phyloP scores from a whole-genome alignment of 1,140 invertebrate species.

The Drosophila lacertosa region DNA sequence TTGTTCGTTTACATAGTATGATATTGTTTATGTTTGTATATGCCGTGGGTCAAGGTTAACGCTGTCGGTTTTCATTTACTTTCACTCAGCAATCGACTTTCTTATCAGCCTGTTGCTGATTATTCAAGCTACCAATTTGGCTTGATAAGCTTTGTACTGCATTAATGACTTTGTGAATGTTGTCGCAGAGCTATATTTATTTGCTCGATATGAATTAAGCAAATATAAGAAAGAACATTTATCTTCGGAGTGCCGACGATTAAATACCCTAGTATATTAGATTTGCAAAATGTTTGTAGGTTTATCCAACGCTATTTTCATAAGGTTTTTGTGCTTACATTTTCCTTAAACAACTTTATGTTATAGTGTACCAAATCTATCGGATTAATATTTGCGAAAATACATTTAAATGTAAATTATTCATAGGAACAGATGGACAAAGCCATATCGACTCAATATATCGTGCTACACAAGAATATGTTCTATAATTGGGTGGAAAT shows the following conservation, averaged over 20 bases:
- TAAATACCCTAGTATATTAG: not conserved
- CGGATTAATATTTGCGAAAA: too few relatives aligned
- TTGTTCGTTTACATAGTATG: slow-evolving; percentile 5
- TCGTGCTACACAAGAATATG: too few relatives aligned
- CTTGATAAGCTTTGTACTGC: slow-evolving; percentile 36
- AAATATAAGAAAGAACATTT: not conserved
- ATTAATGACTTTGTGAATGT: slow-evolving; percentile 20
- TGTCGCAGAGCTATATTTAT: slow-evolving; percentile 35
- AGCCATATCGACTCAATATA: too few relatives aligned
- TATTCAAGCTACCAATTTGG: slow-evolving; percentile 18
- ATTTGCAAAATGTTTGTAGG: too few relatives aligned
- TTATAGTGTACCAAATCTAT: too few relatives aligned
- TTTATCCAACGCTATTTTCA: too few relatives aligned
- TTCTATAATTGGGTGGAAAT: too few relatives aligned
- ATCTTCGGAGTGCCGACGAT: not conserved
- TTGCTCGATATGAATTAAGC: slow-evolving; percentile 3
- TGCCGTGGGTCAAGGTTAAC: slow-evolving; percentile 15
- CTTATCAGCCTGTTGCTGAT: slow-evolving; percentile 29
- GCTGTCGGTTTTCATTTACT: slow-evolving; percentile 21
- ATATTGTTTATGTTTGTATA: too few relatives aligned
- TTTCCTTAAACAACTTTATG: too few relatives aligned
- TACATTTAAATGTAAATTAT: too few relatives aligned
- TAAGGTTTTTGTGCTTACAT: too few relatives aligned
- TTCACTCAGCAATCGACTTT: slow-evolving; percentile 5
- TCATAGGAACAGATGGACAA: too few relatives aligned